Percentiles rank a stretch among this genome's conserved stretches.
Conservation (phyloP, 2,888 invertebrate genomes). For the Tenthredo livida region DNA sequence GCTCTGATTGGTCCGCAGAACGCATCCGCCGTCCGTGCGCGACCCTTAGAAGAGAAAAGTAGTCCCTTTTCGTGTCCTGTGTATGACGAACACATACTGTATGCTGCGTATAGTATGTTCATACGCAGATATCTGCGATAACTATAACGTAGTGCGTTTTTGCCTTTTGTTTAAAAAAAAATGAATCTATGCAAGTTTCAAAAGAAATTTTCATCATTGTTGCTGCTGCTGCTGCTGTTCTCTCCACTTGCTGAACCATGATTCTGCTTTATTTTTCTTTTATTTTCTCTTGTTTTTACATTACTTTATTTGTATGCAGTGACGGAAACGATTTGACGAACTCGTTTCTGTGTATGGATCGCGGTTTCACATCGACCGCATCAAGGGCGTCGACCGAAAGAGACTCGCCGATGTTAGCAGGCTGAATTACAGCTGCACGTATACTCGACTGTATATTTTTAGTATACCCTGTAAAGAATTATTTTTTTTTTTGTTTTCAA, state of each 20-base stretch:
- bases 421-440: background rate
- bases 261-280: too few relatives aligned
- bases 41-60: constrained; percentile 20
- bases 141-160: background rate
- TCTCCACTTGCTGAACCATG: background rate
- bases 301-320: background rate
- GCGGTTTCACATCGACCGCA: constrained; percentile 43
- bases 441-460: background rate
- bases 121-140: background rate
- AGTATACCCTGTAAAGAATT: background rate
- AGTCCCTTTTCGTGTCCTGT: background rate
- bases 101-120: background rate
- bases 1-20: constrained; percentile 30
- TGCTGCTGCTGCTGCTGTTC: background rate
- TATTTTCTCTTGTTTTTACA: background rate
- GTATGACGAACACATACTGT: background rate
- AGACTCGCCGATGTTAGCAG: background rate
- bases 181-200: too few relatives aligned
- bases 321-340: background rate
- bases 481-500: background rate
- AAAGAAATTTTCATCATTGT: too few relatives aligned
- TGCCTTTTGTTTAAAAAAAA: background rate
- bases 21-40: background rate
- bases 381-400: constrained; percentile 47
- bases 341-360: constrained; percentile 33